A percentile compares a stretch with the other conserved stretches of the same genome.
These are phyloP conservation scores for Drosophila ambigua DNA, from an alignment of 1,140 invertebrate genomes.

Conservation along the genomic window DNA sequence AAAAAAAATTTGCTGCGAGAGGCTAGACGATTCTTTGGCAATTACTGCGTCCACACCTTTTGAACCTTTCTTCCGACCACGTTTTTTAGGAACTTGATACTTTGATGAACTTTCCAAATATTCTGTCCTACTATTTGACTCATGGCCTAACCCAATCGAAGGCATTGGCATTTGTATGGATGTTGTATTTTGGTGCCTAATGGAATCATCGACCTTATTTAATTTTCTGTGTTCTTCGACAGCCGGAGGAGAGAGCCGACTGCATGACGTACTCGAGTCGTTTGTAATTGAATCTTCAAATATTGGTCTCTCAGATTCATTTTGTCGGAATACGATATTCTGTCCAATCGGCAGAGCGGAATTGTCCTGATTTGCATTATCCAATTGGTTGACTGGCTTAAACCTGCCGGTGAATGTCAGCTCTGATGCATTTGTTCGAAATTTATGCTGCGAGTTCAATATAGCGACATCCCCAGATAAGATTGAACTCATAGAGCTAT, in stretches of 20 bases:
- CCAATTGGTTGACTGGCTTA: conserved; percentile 38
- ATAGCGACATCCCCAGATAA: conserved; percentile 57
- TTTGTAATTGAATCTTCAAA: conserved; percentile 46
- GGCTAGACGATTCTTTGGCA: conserved; percentile 69
- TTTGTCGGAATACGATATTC: conserved; percentile 17
- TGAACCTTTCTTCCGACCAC: conserved; percentile 89
- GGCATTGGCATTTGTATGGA: neutral
- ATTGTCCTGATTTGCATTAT: conserved; percentile 20
- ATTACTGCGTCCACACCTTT: conserved; percentile 85
- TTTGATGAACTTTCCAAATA: conserved; percentile 12
- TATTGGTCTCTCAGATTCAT: conserved; percentile 24
- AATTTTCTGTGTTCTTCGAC: conserved; percentile 34
- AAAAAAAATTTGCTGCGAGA: conserved; percentile 73
- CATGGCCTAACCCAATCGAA: neutral
- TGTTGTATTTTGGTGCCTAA: neutral
- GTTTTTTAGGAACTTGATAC: conserved; percentile 84
- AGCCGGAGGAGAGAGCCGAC: conserved; percentile 55
- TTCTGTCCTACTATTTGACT: conserved; percentile 9
- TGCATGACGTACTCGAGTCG: conserved; percentile 64
- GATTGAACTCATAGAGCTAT: conserved; percentile 80
- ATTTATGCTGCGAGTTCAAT: conserved; percentile 38
- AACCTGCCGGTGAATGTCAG: conserved; percentile 79
- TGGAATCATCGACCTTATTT: conserved; percentile 20
- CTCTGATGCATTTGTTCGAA: conserved; percentile 41
- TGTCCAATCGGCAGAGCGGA: conserved; percentile 5